These are phyloP conservation scores for Tetramorium alpestre DNA, from an alignment of 1,140 invertebrate species.

Conservation along the genomic window DNA sequence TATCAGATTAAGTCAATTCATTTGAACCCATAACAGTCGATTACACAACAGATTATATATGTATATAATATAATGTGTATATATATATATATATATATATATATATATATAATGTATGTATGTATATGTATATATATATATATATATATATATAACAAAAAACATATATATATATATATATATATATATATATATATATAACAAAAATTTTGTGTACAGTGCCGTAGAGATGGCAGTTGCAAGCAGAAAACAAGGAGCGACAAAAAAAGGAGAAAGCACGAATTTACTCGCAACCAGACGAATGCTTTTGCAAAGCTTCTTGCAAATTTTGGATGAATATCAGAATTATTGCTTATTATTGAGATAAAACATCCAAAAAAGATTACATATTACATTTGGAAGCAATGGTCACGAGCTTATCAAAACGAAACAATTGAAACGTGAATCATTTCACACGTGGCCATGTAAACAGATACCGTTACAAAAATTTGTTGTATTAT, in stretches of 20 bases:
- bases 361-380: conserved; percentile 80
- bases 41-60: too few species aligned
- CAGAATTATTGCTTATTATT: conserved; percentile 17
- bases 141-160: too few species aligned
- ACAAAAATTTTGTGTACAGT: conserved; percentile 82
- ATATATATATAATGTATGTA: too few species aligned
- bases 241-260: conserved; percentile 93
- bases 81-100: too few species aligned
- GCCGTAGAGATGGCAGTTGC: conserved; percentile 91
- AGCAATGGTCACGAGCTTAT: conserved; percentile 79
- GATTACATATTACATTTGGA: conserved; percentile 80
- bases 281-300: conserved; percentile 88
- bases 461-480: conserved; percentile 76
- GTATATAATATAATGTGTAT: too few species aligned
- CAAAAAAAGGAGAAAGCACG: conserved; percentile 89
- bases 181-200: too few species aligned
- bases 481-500: conserved; percentile 75
- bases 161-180: too few species aligned
- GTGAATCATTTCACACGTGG: conserved; percentile 75
- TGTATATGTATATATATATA: too few species aligned
- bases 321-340: conserved; percentile 83
- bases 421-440: conserved; percentile 74
- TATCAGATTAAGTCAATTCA: too few species aligned
- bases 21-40: too few species aligned
- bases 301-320: conserved; percentile 87